Evolutionary conservation across 1,140 invertebrate species (phyloP).

Genomic region (Catajapyx aquilonaris): DNA sequence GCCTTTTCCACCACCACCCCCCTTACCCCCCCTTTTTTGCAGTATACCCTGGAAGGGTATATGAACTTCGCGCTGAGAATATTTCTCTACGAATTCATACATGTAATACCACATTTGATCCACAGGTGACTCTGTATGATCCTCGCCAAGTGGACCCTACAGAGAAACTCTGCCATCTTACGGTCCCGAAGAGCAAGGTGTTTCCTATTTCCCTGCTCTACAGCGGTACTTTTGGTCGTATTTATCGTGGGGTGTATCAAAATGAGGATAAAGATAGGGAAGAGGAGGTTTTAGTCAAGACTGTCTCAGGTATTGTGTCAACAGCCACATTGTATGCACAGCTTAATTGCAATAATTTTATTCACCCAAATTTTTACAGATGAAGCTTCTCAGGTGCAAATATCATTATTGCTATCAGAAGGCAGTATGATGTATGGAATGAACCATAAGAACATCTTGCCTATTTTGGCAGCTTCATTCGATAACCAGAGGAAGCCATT

Average conservation of each 20-base stretch:
- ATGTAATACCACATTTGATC: too few species aligned
- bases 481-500: slow-evolving; percentile 43
- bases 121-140: slow-evolving; percentile 16
- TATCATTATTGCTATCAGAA: slow-evolving; percentile 57
- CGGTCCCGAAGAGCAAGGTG: slow-evolving; percentile 38
- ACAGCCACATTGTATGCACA: too few species aligned
- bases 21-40: too few species aligned
- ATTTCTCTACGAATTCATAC: too few species aligned
- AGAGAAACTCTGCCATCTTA: slow-evolving; percentile 40
- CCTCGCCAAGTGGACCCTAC: slow-evolving; percentile 27
- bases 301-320: slow-evolving; percentile 42
- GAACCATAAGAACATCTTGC: slow-evolving; percentile 58
- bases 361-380: slow-evolving; percentile 29
- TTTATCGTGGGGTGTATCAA: slow-evolving; percentile 48
- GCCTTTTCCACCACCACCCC: too few species aligned
- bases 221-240: slow-evolving; percentile 62
- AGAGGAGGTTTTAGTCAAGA: slow-evolving; percentile 64
- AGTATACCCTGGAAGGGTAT: too few species aligned
- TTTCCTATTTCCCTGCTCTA: slow-evolving; percentile 37
- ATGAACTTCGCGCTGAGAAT: too few species aligned
- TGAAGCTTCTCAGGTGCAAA: slow-evolving; percentile 58
- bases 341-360: background rate
- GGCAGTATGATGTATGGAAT: slow-evolving; percentile 63
- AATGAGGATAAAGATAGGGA: slow-evolving; percentile 28
- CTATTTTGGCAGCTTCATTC: slow-evolving; percentile 56